Evolutionary conservation across 2,888 invertebrate species (phyloP), one percentile per base, ranked within the genome.

Genomic region (Oscheius sp.): DNA sequence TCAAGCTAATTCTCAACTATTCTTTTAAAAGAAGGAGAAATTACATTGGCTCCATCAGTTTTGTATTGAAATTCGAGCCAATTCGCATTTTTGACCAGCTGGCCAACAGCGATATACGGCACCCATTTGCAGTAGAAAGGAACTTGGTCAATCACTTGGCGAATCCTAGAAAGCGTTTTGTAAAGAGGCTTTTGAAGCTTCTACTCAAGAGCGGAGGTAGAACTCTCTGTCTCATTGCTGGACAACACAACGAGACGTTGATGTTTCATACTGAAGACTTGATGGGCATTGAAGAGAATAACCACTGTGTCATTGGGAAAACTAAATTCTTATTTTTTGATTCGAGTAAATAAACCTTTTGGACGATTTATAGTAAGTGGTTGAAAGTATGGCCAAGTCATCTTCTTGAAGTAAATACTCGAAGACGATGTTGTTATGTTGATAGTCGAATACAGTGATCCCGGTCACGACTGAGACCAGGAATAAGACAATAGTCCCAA

Each of bases 231-330:
- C 12, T 48, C 68, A 37, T 61, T 68, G 23, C 31, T 70, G 0
- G 71, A 72, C 17, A 70, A 63, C 0, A 72, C 73, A 12, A 61
- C 63, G 12, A 78, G 31, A 23, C 55, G 33, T 0, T 64, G 45
- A 50, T 78, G 70, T 63, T 78, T 78, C 2, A 72, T 53, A 68
- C 76, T 74, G 53, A 83, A 81, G 2, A 79, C 69, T 63, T 80
- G 79, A 31, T 80, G 76, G 0, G 83, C 76, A 61, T 81, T 81
- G 72, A 84, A 81, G 42, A 84, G 65, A n/a, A 84, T 69, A 6
- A 81, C 83, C 23, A 81, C 75, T 17, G 81, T 83, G 66, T 79
- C 79, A n/a, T 76, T 70, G 0, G 78, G 70, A 48, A 74, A 80
- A 65, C 80, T 80, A 46, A 73, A 65, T 37, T 29, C 3, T 1